Base-by-base conservation (phyloP, 2,888 invertebrate species). In the Stenoptilia bipunctidactyla region DNA sequence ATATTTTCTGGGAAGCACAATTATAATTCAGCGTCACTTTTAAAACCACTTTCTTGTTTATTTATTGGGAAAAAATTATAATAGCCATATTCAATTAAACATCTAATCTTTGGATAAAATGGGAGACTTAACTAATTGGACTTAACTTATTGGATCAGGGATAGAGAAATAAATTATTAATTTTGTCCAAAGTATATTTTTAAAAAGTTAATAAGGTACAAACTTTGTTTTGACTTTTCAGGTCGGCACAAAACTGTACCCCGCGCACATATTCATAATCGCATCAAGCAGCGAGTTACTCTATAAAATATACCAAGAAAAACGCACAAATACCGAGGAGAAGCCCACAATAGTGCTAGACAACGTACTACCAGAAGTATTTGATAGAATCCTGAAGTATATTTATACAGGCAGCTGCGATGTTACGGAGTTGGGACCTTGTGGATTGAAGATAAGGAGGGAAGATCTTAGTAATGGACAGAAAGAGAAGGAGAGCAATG, bases 231-330 rank as follows among this genome's bases (percentile, higher is more conserved):
- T n/a, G n/a, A 15, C 13, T 52, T 56, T 51, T 10, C 52, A 89
- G 89, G 76, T 90, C 25, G 88, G 88, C 15, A 65, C 79, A 39
- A 85, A 85, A 49, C 63, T 62, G 1, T 92, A 88, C 69, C 87
- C 90, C 0, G 92, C 90, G 0, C 94, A 95, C 66, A 87, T 87
- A 49, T 92, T 87, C 63, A 88, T 95, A 38, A 62, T 94, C 1
- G 88, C 89, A 0, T 85, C 85, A 0, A 84, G 86, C 46, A 89
- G 90, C 43, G 85, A 88, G 5, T 86, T 86, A 13, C 82, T 94
- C 5, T 84, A 85, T 49, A 85, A 87, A 43, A 50, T 88, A 1
- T 85, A 89, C 43, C 58, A 65, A 41, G 71, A 85, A 4, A 50
- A 64, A 15, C 59, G 54, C 44, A 55, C 48, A 10, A 48, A 38